Percentiles rank a stretch among this genome's conserved stretches.
These are phyloP conservation scores for Meteorus cinctellus DNA, from an alignment of 2,888 invertebrate genomes.

Conservation along the genomic window DNA sequence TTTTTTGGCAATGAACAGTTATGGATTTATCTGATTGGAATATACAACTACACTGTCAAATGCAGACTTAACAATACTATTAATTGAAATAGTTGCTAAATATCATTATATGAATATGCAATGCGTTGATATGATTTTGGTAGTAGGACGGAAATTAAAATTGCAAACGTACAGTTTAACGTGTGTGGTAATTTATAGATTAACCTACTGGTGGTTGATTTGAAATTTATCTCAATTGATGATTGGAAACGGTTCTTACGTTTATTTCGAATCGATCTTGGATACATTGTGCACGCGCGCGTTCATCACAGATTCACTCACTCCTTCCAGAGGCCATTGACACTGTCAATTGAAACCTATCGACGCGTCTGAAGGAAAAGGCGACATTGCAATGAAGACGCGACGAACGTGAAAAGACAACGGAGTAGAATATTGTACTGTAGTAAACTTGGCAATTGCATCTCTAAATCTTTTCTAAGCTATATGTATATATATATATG, in stretches of 20 bases:
- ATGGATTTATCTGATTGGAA: too few species aligned
- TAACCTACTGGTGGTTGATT: background rate
- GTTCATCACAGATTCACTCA: background rate
- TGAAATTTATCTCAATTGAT: background rate
- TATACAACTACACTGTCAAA: too few species aligned
- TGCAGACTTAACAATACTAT: too few species aligned
- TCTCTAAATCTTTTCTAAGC: background rate
- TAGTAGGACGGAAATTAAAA: too few species aligned
- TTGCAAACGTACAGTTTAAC: too few species aligned
- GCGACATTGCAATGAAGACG: background rate
- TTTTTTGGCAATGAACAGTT: too few species aligned
- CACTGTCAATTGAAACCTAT: constrained; percentile 27
- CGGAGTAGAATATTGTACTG: background rate
- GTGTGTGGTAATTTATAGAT: background rate
- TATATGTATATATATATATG: background rate
- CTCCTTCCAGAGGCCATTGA: background rate
- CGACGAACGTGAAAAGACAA: background rate
- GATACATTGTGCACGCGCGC: background rate
- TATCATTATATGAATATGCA: too few species aligned
- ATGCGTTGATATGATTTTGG: too few species aligned
- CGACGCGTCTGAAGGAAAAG: constrained; percentile 1
- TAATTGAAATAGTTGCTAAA: too few species aligned
- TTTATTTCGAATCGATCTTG: constrained; percentile 2
- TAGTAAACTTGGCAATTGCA: constrained; percentile 13
- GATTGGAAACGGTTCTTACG: background rate